Evolutionary conservation across 2,888 invertebrate species (phyloP).

Genomic region (Chirona hameri): DNA sequence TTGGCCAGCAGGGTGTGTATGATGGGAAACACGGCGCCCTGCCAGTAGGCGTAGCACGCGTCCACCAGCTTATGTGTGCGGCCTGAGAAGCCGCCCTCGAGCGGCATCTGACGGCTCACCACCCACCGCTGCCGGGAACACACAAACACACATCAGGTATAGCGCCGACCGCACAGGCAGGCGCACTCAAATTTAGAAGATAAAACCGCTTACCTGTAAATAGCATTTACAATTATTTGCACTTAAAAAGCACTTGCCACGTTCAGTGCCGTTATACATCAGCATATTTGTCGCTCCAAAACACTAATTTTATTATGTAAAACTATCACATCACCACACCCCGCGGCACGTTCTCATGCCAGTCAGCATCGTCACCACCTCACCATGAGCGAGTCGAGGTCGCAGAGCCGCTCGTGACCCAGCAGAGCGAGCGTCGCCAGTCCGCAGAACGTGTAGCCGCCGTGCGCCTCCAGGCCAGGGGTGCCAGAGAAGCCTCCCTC

Average conservation of each 20-base stretch:
- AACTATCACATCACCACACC: too few species aligned
- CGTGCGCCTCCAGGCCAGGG: conserved; percentile 96
- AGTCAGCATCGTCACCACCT: conserved; percentile 34
- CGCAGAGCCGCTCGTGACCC: conserved; percentile 67
- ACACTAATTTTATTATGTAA: too few species aligned
- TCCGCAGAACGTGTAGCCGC: conserved; percentile 98
- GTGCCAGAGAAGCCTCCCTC: conserved; percentile 97
- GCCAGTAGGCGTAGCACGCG: conserved; percentile 99
- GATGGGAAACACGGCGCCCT: conserved; percentile 86
- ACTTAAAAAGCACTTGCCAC: too few species aligned
- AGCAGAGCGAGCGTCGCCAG: conserved; percentile 83
- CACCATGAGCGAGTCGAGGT: conserved; percentile 64
- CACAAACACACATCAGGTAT: too few species aligned
- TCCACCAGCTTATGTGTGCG: conserved; percentile 98
- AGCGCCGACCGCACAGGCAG: too few species aligned
- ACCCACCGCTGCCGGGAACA: conserved; percentile 60
- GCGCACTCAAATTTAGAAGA: too few species aligned
- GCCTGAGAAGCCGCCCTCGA: conserved; percentile 96
- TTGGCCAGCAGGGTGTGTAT: conserved; percentile 68
- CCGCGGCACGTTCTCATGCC: too few species aligned
- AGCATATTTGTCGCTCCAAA: too few species aligned
- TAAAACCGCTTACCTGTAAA: too few species aligned
- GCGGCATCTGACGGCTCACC: conserved; percentile 82
- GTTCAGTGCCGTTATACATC: too few species aligned
- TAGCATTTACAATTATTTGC: too few species aligned